Percentiles rank a stretch among this genome's conserved stretches.
Evolutionary conservation across 64 coral and sea anemone species (phyloP).

Genomic region (Catalaphyllia jardinei): DNA sequence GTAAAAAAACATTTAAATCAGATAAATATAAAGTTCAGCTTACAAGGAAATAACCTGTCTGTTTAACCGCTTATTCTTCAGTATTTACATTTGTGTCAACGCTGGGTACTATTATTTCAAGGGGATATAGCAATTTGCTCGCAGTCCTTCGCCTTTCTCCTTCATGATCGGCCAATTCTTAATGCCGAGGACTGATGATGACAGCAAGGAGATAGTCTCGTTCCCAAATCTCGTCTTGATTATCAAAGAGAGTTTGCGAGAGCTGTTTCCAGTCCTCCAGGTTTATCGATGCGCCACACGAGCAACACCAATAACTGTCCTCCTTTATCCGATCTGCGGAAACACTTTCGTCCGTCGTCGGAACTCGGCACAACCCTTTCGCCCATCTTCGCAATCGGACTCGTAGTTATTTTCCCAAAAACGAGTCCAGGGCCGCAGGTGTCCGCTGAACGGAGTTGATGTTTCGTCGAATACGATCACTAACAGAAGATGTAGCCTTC

Average conservation of each 20-base stretch:
- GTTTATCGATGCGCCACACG: no score
- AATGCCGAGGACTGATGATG: no score
- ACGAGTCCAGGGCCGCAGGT: conserved; percentile 74
- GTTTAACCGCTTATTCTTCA: neutral
- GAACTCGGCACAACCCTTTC: neutral
- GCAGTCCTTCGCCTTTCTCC: no score
- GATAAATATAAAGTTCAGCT: neutral
- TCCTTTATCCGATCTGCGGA: no score
- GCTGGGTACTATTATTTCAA: no score
- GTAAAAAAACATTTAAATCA: neutral
- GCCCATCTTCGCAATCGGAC: neutral
- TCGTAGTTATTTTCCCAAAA: conserved; percentile 39
- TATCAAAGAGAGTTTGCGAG: no score
- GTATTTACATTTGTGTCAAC: neutral
- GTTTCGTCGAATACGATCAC: conserved; percentile 82
- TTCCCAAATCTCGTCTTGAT: no score
- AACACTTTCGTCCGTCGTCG: neutral
- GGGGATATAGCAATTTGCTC: no score
- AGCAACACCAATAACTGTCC: no score
- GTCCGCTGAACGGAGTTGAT: conserved; percentile 92
- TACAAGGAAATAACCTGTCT: neutral
- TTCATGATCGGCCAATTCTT: no score
- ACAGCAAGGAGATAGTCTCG: no score
- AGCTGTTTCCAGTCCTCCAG: no score
- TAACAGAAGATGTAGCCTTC: conserved; percentile 71